A percentile compares a stretch with the other conserved stretches of the same genome.
These are phyloP conservation scores for Chloroceryle inda DNA, from an alignment of 2,797 vertebrate genomes.

Conservation along the genomic window DNA sequence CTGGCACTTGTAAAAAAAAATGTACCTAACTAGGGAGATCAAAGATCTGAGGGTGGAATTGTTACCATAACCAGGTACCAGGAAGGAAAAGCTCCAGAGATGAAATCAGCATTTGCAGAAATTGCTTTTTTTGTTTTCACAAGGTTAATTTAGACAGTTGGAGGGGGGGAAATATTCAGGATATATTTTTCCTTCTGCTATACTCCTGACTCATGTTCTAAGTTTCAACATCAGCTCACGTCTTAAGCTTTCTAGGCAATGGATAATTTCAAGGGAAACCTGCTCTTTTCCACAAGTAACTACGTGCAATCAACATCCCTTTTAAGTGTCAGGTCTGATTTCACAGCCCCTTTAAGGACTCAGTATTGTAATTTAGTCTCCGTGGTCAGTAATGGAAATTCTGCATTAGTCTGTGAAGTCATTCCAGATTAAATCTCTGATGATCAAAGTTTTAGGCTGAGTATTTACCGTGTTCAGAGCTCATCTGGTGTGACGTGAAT, in stretches of 20 bases:
- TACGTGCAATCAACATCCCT: neutral
- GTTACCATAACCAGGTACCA: neutral
- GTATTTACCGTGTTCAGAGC: neutral
- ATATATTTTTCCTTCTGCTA: neutral
- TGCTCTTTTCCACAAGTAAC: neutral
- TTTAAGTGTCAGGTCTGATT: neutral
- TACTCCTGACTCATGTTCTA: neutral
- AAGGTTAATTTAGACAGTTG: neutral
- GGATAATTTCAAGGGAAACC: neutral
- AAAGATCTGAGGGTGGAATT: neutral
- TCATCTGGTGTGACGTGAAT: neutral
- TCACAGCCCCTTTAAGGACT: neutral
- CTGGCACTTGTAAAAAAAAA: neutral
- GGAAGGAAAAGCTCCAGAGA: neutral
- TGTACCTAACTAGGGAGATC: neutral
- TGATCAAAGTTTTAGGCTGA: neutral
- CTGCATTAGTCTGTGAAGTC: neutral
- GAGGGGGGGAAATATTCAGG: neutral
- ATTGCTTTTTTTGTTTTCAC: neutral
- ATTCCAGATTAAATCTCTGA: neutral
- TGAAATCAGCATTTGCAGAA: neutral
- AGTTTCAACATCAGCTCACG: neutral
- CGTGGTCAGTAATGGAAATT: fast-evolving
- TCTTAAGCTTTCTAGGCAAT: neutral
- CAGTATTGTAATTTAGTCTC: neutral